Percentiles rank a stretch among this genome's conserved stretches.
These are phyloP conservation scores for Corythornis vintsioides DNA, from an alignment of 2,113 vertebrate genomes.

Conservation along the genomic window DNA sequence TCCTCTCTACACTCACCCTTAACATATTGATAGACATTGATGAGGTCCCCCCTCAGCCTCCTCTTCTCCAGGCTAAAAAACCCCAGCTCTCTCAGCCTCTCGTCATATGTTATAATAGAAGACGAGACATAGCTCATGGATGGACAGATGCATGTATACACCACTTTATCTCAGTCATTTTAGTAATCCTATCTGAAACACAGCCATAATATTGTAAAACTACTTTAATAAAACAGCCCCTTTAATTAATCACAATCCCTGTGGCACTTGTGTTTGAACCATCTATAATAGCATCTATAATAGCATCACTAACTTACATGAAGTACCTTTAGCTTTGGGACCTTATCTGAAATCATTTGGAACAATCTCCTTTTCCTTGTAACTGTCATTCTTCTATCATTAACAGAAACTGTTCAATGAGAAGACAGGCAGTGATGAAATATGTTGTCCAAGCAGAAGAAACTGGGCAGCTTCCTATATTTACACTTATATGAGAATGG, in stretches of 20 bases:
- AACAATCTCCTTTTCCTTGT: not conserved
- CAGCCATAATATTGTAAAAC: not conserved
- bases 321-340: not conserved
- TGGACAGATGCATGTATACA: not conserved
- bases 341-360: not conserved
- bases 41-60: too few species aligned
- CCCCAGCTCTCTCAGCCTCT: too few species aligned
- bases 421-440: not conserved
- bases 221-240: not conserved
- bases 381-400: not conserved
- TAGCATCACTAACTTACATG: not conserved
- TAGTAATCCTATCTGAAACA: not conserved
- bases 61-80: too few species aligned
- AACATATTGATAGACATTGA: too few species aligned
- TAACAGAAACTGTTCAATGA: not conserved
- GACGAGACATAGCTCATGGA: not conserved
- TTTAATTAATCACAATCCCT: not conserved
- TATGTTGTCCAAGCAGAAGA: not conserved
- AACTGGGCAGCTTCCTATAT: not conserved
- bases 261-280: not conserved
- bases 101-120: not conserved
- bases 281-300: too few species aligned
- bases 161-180: not conserved
- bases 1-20: too few species aligned
- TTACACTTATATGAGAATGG: not conserved